Evolutionary conservation across 2,888 invertebrate species (phyloP), one percentile per base, ranked within the genome.

Genomic region (Hipparchia sbordonii): DNA sequence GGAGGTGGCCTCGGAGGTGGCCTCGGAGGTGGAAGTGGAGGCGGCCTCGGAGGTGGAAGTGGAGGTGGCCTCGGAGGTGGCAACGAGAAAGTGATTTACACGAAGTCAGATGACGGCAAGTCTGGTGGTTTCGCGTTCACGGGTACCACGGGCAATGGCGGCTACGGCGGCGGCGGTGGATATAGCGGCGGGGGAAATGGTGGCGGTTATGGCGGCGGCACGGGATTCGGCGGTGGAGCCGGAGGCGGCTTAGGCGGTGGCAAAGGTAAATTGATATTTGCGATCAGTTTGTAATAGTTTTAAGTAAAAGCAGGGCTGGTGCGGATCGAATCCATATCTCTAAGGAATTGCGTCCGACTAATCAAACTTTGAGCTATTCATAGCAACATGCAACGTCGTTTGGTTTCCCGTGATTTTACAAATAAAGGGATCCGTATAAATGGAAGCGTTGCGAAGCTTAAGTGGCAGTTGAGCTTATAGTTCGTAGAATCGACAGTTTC

Each of bases 81-180:
- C 69, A 80, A 77, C 13, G 81, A 77, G 65, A 80, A 91, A 81
- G 83, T 86, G 1, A 83, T 92, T 45, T 88, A 86, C 74, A 87
- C 89, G 0, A 87, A 89, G 76, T 90, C 91, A 33, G 87, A 89
- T 48, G 92, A 92, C 72, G 92, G 91, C 72, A 92, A 89, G 76
- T 93, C 93, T 70, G 91, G 91, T 71, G 93, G 92, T 2, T 92
- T 89, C 72, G 92, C 91, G 3, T 92, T 89, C 73, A 91, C 92
- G 46, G 93, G 93, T 23, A 82, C 83, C 1, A 77, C 89, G n/a
- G 88, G 87, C 0, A 89, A 89, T 75, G 90, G 92, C 13, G 90
- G 89, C 54, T 87, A 87, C 60, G 94, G 94, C 13, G 90, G 91
- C 9, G 90, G 91, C 6, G 91, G 90, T 1, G 89, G 89, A 13